These are phyloP conservation scores for Melanogrammus aeglefinus DNA, from an alignment of 2,797 vertebrate species.

Conservation along the genomic window DNA sequence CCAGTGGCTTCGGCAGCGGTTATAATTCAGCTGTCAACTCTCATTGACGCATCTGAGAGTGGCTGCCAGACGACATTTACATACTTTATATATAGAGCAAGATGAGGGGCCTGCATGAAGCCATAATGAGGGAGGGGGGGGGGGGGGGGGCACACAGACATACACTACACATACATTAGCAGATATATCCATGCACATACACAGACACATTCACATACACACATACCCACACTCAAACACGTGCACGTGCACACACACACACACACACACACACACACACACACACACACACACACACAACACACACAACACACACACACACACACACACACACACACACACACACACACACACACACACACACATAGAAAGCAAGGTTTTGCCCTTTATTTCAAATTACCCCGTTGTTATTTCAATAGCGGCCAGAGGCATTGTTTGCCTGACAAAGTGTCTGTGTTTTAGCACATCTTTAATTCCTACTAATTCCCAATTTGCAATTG, in stretches of 20 bases:
- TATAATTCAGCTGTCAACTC: conserved; percentile 87
- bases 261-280: conserved; percentile 11
- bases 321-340: conserved; percentile 14
- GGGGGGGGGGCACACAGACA: conserved; percentile 60
- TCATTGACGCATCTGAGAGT: conserved; percentile 82
- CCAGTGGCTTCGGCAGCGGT: conserved; percentile 80
- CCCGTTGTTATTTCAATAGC: conserved; percentile 76
- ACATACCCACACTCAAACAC: not conserved
- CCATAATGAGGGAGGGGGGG: conserved; percentile 72
- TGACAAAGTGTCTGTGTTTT: conserved; percentile 77
- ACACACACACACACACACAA: not conserved
- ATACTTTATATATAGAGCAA: conserved; percentile 83
- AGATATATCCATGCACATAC: not conserved
- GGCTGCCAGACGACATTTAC: conserved; percentile 79
- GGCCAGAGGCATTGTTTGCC: conserved; percentile 79
- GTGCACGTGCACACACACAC: conserved; percentile 21
- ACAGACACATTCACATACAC: not conserved
- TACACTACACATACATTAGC: not conserved
- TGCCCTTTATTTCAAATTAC: conserved; percentile 83
- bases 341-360: conserved; percentile 4
- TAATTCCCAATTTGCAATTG: conserved; percentile 62
- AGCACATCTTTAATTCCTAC: conserved; percentile 77
- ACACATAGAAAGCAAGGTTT: conserved; percentile 58
- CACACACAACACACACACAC: conserved; percentile 18
- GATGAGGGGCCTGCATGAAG: conserved; percentile 63